phyloP scores from a whole-genome alignment of 2,888 invertebrate species.

The Tetropium fuscum region DNA sequence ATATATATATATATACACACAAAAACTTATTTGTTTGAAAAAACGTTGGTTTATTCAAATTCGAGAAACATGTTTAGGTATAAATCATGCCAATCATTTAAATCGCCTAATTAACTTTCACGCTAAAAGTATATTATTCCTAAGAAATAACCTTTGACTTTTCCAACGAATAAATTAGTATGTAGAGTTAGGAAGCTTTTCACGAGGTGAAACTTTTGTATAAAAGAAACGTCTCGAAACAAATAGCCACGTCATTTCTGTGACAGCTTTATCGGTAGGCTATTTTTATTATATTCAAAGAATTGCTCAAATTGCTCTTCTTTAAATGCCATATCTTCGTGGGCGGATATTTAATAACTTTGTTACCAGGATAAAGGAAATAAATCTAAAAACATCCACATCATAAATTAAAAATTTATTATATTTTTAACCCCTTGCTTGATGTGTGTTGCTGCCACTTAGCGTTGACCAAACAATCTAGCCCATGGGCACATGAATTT shows the following conservation, averaged over 20 bases:
- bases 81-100: conserved; percentile 14
- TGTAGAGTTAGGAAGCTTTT: neutral
- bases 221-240: conserved; percentile 9
- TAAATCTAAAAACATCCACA: too few species aligned
- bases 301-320: conserved; percentile 4
- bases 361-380: too few species aligned
- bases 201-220: neutral
- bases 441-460: too few species aligned
- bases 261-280: conserved; percentile 11
- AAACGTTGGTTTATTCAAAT: too few species aligned
- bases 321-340: conserved; percentile 15
- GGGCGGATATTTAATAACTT: conserved; percentile 7
- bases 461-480: too few species aligned
- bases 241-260: conserved; percentile 9
- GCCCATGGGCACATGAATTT: too few species aligned
- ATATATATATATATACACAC: too few species aligned
- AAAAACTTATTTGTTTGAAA: too few species aligned
- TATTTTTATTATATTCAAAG: conserved; percentile 5
- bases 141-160: conserved; percentile 10
- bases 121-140: conserved; percentile 12
- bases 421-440: too few species aligned
- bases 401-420: too few species aligned
- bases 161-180: conserved; percentile 7
- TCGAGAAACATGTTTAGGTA: conserved; percentile 3
- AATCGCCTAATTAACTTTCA: conserved; percentile 14